phyloP scores from a whole-genome alignment of 2,888 invertebrate species.

The Willowsia nigromaculata region DNA sequence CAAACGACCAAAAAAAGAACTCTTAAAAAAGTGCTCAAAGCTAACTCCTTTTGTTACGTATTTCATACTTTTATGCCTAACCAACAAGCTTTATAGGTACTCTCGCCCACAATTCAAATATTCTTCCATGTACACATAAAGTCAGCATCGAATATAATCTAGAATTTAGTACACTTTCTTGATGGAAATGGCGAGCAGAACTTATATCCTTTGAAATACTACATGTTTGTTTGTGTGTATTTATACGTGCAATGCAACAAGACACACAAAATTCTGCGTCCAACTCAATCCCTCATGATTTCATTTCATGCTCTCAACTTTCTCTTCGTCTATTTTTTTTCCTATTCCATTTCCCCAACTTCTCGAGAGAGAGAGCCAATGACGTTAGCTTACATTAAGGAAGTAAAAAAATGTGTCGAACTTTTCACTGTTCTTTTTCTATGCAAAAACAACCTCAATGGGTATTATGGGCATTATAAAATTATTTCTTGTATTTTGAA shows the following conservation, averaged over 20 bases:
- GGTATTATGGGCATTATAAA: conserved; percentile 28
- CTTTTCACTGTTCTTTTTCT: conserved; percentile 35
- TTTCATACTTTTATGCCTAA: conserved; percentile 3
- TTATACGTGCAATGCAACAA: background rate
- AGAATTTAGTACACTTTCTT: background rate
- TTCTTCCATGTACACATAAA: background rate
- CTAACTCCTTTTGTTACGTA: background rate
- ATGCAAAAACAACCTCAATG: conserved; percentile 17
- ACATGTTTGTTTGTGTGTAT: background rate
- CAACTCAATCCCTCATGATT: conserved; percentile 57
- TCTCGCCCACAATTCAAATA: background rate
- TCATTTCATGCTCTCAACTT: conserved; percentile 47
- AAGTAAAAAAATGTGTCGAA: conserved; percentile 53
- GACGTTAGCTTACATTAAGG: conserved; percentile 35
- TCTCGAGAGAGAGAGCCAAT: conserved; percentile 3
- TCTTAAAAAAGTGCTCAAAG: conserved; percentile 43
- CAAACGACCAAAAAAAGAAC: conserved; percentile 39
- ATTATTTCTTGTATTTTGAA: background rate
- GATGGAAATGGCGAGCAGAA: background rate
- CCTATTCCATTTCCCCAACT: conserved; percentile 18
- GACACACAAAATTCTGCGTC: background rate
- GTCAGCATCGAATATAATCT: background rate
- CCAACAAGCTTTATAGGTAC: background rate
- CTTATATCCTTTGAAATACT: background rate
- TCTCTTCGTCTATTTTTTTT: background rate